phyloP scores from a whole-genome alignment of 2,888 invertebrate species.

The Orthosia incerta region DNA sequence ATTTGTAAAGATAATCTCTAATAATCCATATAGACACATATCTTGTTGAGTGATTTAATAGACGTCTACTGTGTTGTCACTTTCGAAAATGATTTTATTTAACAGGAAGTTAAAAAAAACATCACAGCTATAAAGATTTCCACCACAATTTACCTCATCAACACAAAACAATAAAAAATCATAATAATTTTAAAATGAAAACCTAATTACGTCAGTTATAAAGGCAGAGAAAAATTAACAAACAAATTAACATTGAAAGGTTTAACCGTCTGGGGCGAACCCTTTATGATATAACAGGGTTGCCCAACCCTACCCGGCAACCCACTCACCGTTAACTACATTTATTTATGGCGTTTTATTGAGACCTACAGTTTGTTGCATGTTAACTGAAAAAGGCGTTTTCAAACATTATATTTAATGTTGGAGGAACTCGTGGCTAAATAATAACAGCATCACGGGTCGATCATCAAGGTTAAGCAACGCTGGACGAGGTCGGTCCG shows the following conservation, averaged over 20 bases:
- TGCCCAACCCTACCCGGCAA: slow-evolving; percentile 76
- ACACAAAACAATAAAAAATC: slow-evolving; percentile 66
- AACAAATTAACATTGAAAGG: slow-evolving; percentile 87
- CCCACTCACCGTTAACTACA: slow-evolving; percentile 72
- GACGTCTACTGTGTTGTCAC: too few species aligned
- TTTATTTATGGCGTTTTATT: slow-evolving; percentile 67
- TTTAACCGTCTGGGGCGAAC: slow-evolving; percentile 80
- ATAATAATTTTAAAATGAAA: slow-evolving; percentile 69
- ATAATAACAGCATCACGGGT: too few species aligned
- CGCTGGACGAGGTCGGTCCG: too few species aligned
- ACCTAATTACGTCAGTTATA: slow-evolving; percentile 72
- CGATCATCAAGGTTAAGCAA: too few species aligned
- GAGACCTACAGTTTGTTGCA: slow-evolving; percentile 38
- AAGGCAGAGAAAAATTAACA: slow-evolving; percentile 83
- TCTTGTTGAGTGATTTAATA: too few species aligned
- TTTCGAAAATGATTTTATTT: background rate
- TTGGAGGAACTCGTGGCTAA: too few species aligned
- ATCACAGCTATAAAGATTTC: slow-evolving; percentile 16
- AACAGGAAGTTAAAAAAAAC: background rate
- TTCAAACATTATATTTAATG: background rate
- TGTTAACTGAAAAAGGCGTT: slow-evolving; percentile 22
- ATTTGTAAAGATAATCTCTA: too few species aligned
- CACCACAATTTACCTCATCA: slow-evolving; percentile 35
- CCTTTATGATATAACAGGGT: slow-evolving; percentile 87
- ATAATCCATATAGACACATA: too few species aligned